Evolutionary conservation across 2,888 invertebrate genomes (phyloP).

Genomic region (Dichetophora obliterata): DNA sequence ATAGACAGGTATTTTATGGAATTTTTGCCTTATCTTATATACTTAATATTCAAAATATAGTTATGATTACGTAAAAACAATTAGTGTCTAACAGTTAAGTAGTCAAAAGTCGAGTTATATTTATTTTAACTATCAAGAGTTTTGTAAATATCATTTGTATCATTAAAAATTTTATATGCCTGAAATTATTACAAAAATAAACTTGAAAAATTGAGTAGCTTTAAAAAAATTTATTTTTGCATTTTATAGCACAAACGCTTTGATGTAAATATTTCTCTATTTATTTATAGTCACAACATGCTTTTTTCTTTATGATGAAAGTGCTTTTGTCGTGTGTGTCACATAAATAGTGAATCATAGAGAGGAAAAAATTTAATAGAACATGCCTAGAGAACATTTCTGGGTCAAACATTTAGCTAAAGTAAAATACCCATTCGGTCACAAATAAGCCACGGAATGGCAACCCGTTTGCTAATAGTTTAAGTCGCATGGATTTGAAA

Average conservation of each 20-base stretch:
- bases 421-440: neutral
- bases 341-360: neutral
- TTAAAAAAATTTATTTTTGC: too few relatives aligned
- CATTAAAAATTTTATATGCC: neutral
- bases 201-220: too few relatives aligned
- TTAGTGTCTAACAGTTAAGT: too few relatives aligned
- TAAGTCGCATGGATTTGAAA: neutral
- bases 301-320: neutral
- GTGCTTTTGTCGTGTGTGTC: neutral
- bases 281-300: neutral
- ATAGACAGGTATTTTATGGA: too few relatives aligned
- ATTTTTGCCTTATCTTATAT: too few relatives aligned
- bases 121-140: too few relatives aligned
- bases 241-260: neutral
- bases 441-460: neutral
- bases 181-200: too few relatives aligned
- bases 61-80: too few relatives aligned
- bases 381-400: neutral
- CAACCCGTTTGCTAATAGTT: neutral
- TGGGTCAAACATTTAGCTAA: constrained; percentile 1
- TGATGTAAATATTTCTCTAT: neutral
- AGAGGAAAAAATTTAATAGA: neutral
- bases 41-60: too few relatives aligned
- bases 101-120: too few relatives aligned
- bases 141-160: too few relatives aligned